Percentiles rank a stretch among this genome's conserved stretches.
These are phyloP conservation scores for Aramus guarauna DNA, from an alignment of 2,113 vertebrate species.

Conservation along the genomic window DNA sequence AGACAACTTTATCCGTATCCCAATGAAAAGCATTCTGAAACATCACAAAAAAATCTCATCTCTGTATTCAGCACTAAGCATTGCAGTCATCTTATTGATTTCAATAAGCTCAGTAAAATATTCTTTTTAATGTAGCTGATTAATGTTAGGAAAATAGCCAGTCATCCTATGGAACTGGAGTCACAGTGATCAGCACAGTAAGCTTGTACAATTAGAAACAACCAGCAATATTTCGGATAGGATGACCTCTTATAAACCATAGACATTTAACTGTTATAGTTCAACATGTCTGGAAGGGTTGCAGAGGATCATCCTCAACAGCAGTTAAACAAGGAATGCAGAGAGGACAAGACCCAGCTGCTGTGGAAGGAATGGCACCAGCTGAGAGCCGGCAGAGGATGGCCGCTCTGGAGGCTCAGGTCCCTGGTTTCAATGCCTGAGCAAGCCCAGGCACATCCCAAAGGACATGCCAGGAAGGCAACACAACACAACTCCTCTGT, in stretches of 20 bases:
- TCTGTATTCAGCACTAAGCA: neutral
- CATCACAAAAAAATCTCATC: neutral
- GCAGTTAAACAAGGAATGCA: neutral
- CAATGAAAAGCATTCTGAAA: neutral
- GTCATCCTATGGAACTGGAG: neutral
- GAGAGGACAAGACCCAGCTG: neutral
- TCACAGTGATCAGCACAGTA: neutral
- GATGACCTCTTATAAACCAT: neutral
- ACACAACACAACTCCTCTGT: neutral
- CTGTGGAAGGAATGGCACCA: neutral
- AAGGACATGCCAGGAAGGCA: neutral
- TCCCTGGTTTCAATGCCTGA: neutral
- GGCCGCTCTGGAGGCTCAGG: neutral
- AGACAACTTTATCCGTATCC: neutral
- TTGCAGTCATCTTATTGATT: neutral
- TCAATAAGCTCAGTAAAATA: neutral
- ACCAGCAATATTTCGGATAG: neutral
- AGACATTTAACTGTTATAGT: neutral
- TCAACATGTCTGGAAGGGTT: neutral
- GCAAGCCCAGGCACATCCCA: neutral
- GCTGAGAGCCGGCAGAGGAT: accelerated
- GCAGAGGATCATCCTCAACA: neutral
- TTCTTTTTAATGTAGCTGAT: neutral
- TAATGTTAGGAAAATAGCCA: neutral
- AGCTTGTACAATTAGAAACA: neutral